Base-by-base conservation (phyloP, 2,888 invertebrate genomes). In the Cephus rjabovi region DNA sequence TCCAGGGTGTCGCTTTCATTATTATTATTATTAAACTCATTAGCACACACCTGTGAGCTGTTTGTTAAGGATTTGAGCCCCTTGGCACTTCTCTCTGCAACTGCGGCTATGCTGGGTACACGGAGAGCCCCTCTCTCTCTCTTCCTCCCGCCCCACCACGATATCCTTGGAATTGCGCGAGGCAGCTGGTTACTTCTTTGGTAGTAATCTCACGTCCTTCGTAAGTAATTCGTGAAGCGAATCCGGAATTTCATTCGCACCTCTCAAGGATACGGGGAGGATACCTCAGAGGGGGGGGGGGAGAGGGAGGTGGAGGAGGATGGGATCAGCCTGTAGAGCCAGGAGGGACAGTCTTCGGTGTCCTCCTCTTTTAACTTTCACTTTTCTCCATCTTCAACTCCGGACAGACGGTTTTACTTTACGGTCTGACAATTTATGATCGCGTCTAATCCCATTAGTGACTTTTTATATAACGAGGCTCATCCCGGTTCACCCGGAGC, bases 151-250 rank as follows among this genome's bases (percentile, higher is more conserved):
- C n/a, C 37, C 73, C 33, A n/a, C 75, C 34, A 30, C 70, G 11
- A 11, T 23, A 70, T 74, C 69, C 40, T 75, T 78, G 81, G 80
- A 83, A 81, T 79, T 81, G 81, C 77, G 81, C 70, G 76, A 76
- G 81, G 76, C 80, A 80, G 82, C 79, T 79, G 80, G 30, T 56
- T 33, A 77, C 73, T 79, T 79, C 79, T 79, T 88, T 85, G 80
- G 83, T 84, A 89, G 81, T 84, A 85, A 83, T 77, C 81, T 88
- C 89, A 87, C 89, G 89, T 88, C 78, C 82, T 81, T 85, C 83
- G 81, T 86, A 87, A 87, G 86, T 86, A 87, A 88, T 87, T 89
- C 87, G 88, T 87, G 89, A 83, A 87, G 83, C 81, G 88, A 89
- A 88, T 89, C 82, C 83, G 80, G 82, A 82, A 84, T 84, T 81